Evolutionary conservation across 2,888 invertebrate species (phyloP).

Genomic region (Willowsia nigromaculata): DNA sequence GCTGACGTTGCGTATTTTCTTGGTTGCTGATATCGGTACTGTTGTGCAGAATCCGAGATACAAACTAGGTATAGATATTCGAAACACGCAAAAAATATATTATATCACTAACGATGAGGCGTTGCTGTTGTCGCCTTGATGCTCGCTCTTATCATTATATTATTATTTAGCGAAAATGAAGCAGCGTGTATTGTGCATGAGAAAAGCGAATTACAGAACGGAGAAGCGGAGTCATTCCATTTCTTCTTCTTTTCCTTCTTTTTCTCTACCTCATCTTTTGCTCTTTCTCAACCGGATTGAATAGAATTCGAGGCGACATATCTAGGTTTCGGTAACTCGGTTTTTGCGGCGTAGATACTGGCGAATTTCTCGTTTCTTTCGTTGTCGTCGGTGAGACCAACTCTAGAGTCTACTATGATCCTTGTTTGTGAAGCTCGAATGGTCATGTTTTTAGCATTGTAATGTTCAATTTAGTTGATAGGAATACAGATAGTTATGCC

Average conservation of each 20-base stretch:
- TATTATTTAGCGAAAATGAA: constrained; percentile 4
- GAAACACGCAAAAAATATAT: constrained; percentile 11
- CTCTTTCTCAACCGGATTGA: constrained; percentile 33
- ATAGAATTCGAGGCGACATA: constrained; percentile 54
- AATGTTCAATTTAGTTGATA: constrained; percentile 13
- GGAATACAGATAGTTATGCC: constrained; percentile 1
- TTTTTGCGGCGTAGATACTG: constrained; percentile 35
- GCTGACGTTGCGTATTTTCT: background rate
- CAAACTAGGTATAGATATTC: background rate
- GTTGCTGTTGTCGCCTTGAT: background rate
- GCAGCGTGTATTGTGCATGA: background rate
- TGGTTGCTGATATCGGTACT: background rate
- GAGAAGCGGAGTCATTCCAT: background rate
- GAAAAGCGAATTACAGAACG: constrained; percentile 1
- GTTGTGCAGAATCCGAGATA: background rate
- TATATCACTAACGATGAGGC: constrained; percentile 18
- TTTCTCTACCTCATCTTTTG: background rate
- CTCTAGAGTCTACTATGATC: background rate
- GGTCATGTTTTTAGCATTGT: constrained; percentile 10
- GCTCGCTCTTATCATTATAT: background rate
- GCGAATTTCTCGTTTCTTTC: background rate
- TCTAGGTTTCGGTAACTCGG: constrained; percentile 67
- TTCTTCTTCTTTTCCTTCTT: background rate
- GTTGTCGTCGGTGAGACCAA: constrained; percentile 13
- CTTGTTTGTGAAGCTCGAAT: background rate